Evolutionary conservation across 2,797 vertebrate species (phyloP).

Genomic region (Pitangus sulphuratus): DNA sequence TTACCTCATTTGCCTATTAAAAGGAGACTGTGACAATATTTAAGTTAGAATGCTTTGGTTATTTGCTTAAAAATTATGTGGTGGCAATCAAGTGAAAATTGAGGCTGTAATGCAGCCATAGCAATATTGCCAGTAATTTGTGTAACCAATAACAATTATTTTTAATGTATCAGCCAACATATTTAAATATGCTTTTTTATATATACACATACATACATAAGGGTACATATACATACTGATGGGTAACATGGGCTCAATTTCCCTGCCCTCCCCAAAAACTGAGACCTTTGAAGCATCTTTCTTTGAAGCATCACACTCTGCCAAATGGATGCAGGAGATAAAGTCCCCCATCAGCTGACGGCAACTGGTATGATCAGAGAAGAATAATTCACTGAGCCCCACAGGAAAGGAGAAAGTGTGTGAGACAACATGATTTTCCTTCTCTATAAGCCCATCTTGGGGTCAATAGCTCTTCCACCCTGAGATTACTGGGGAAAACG

Average conservation of each 20-base stretch:
- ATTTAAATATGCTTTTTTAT: not conserved
- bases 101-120: conserved; percentile 10
- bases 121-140: conserved; percentile 16
- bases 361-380: not conserved
- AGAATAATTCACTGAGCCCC: not conserved
- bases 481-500: not conserved
- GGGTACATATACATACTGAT: not conserved
- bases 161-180: not conserved
- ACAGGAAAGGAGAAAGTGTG: not conserved
- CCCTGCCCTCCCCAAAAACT: not conserved
- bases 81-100: conserved; percentile 64
- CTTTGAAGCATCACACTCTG: not conserved
- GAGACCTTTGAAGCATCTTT: not conserved
- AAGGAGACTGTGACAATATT: conserved; percentile 57
- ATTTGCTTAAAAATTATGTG: conserved; percentile 63
- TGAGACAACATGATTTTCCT: not conserved
- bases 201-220: not conserved
- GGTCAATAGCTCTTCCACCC: not conserved
- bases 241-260: not conserved
- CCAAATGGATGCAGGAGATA: not conserved
- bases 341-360: not conserved
- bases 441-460: not conserved
- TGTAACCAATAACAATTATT: conserved; percentile 26
- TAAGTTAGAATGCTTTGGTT: conserved; percentile 48
- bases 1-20: conserved; percentile 61